Evolutionary conservation across 1,140 invertebrate species (phyloP), one percentile per base, ranked within the genome.

Genomic region (Sinella curviseta): DNA sequence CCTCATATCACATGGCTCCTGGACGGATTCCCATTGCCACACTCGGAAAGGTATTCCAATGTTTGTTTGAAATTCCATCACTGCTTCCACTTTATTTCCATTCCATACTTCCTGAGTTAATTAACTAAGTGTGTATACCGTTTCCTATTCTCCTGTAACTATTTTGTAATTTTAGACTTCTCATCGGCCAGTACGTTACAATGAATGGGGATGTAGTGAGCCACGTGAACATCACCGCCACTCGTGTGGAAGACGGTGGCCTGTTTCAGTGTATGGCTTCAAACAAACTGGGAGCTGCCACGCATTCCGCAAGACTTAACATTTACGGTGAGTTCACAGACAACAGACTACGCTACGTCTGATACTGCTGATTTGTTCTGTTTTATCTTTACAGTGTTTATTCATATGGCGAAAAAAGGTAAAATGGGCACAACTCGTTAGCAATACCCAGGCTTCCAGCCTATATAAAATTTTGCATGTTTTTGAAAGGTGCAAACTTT

Each of bases 171-270:
- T 83, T 87, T 87, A 93, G 92, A 86, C 92, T 94, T 85, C 90
- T 93, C 85, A 93, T 94, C 84, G 93, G 93, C 33, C 93, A 94
- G 85, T 94, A 93, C 86, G 91, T 93, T 70, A 94, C 93, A 12
- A 90, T 91, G 12, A 91, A 93, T 84, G 94, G 94, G 57, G 93
- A 95, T 86, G 93, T 95, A 79, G 92, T 94, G 85, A 94, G 93
- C 86, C 93, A 94, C 87, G 92, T 95, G 79, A 96, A 96, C 87
- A 94, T 96, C 83, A 93, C 92, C 80, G 91, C 92, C 82, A 93
- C 95, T 57, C 90, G 91, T 87, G 92, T 95, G 3, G 92, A 94
- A 85, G 94, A 95, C 85, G 94, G 94, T n/a, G 95, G 95, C 1
- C 92, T 94, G 85, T 96, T 95, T 87, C 90, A 90, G 57, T 97